phyloP scores from a whole-genome alignment of 30 jellyfish, hydroid and myxozoan genomes.

The Pseudorhiza aurosa region DNA sequence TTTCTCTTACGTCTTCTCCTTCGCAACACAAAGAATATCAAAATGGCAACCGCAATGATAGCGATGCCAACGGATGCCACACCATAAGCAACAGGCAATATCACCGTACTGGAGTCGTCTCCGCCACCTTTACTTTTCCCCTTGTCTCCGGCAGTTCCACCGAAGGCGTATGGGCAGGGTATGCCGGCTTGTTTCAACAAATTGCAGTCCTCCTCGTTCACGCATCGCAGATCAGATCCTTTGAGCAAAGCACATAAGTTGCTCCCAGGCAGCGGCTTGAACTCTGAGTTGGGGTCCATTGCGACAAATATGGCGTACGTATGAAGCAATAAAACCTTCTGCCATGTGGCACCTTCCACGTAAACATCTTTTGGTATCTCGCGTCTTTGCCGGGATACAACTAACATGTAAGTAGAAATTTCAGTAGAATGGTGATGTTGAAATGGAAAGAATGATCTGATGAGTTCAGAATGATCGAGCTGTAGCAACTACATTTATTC shows the following conservation, averaged over 20 bases:
- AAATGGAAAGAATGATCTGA: background rate
- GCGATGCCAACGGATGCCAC: conserved; percentile 14
- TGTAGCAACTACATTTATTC: too few relatives aligned
- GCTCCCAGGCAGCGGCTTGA: conserved; percentile 26
- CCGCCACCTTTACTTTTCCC: conserved; percentile 26
- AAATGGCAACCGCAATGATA: background rate
- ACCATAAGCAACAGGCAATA: conserved; percentile 54
- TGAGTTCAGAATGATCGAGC: background rate
- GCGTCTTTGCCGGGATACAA: conserved; percentile 39
- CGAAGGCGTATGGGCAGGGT: conserved; percentile 62
- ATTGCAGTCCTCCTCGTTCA: conserved; percentile 69
- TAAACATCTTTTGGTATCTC: conserved; percentile 62
- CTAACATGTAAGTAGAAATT: conserved; percentile 2
- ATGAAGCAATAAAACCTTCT: conserved; percentile 18
- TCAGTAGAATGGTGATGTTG: background rate
- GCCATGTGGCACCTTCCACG: conserved; percentile 56
- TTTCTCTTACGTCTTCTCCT: conserved; percentile 27
- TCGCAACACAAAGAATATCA: conserved; percentile 31
- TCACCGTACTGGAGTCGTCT: background rate
- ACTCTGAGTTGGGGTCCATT: conserved; percentile 48
- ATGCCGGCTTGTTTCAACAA: conserved; percentile 47
- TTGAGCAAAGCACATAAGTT: conserved; percentile 58
- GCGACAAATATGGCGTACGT: conserved; percentile 65
- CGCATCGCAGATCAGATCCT: conserved; percentile 69
- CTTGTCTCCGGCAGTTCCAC: background rate